These are phyloP conservation scores for Mesoligia furuncula DNA, from an alignment of 2,888 invertebrate genomes.

Conservation along the genomic window DNA sequence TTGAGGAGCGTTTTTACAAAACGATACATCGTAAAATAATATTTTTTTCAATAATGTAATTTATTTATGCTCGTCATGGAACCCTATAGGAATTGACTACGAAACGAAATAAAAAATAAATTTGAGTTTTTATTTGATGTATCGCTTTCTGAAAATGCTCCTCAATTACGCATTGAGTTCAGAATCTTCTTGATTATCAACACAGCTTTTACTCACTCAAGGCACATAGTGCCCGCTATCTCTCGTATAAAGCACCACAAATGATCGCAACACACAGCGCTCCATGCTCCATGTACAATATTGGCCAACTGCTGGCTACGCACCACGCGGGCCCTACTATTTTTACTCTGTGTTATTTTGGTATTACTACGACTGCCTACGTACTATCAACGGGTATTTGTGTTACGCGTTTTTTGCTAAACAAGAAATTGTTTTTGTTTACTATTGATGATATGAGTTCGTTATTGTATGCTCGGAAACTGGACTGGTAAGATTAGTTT, in stretches of 20 bases:
- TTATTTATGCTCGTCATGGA: no score
- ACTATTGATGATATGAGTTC: constrained; percentile 8
- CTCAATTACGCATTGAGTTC: not conserved
- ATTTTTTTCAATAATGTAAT: no score
- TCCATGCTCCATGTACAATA: constrained; percentile 60
- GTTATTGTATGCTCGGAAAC: constrained; percentile 24
- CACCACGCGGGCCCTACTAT: constrained; percentile 57
- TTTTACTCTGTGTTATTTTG: constrained; percentile 47
- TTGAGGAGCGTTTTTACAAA: no score
- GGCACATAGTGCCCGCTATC: no score
- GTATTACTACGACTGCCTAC: constrained; percentile 36
- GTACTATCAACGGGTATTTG: constrained; percentile 16
- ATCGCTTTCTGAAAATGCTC: no score
- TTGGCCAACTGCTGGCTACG: constrained; percentile 63
- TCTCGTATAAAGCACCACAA: constrained; percentile 7
- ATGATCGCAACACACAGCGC: constrained; percentile 45
- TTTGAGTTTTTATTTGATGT: no score
- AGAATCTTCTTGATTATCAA: not conserved
- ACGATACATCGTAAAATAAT: no score
- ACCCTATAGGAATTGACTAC: no score
- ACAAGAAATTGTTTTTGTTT: constrained; percentile 50
- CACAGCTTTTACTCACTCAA: not conserved
- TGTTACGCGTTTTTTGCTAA: constrained; percentile 47
- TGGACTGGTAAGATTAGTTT: constrained; percentile 27
- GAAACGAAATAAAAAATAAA: no score